Evolutionary conservation across 1,140 invertebrate genomes (phyloP), one percentile per base, ranked within the genome.

Genomic region (Bombus difficillimus): DNA sequence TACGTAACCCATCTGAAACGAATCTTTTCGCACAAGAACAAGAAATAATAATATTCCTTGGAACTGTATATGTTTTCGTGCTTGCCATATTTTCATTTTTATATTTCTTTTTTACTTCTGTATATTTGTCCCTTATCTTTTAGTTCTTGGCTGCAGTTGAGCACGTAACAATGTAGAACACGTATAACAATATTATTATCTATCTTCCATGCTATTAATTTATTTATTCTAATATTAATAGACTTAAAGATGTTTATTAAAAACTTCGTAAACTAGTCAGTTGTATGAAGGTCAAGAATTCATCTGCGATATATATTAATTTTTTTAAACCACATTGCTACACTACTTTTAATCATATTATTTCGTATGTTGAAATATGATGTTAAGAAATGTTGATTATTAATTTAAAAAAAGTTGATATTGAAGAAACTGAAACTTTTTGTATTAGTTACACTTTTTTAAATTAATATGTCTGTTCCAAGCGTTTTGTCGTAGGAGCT

Each of bases 1-100:
- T 37, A 77, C 77, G n/a, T 32, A 34, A 43, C 18, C 47, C 47
- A 83, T 86, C 43, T 69, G 22, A 53, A 71, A 43, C 25, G 32
- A 39, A 22, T 32, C 3, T 73, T 72, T 69, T 62, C 74, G 13
- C 22, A 12, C 15, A 75, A 74, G n/a, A 53, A 25, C 57, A 41
- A 10, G 6, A 12, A 75, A 75, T 57, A 75, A 39, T n/a, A 37
- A 32, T 66, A 39, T 59, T 81, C 47, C 22, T 87, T 18, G 18
- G 6, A 53, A 32, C 13, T 2, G 6, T 3, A 62, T 28, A 15
- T 32, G n/a, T 32, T 32, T 32, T 2, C n/a, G 15, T 32, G 12
- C 15, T 18, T 32, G n/a, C n/a, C 15, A 32, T 32, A 66, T 64
- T 15, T 15, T 64, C n/a, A 32, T 32, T 32, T 15, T 13, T 66